Conservation (phyloP, 2,888 invertebrate species). For the Arenicola marina region DNA sequence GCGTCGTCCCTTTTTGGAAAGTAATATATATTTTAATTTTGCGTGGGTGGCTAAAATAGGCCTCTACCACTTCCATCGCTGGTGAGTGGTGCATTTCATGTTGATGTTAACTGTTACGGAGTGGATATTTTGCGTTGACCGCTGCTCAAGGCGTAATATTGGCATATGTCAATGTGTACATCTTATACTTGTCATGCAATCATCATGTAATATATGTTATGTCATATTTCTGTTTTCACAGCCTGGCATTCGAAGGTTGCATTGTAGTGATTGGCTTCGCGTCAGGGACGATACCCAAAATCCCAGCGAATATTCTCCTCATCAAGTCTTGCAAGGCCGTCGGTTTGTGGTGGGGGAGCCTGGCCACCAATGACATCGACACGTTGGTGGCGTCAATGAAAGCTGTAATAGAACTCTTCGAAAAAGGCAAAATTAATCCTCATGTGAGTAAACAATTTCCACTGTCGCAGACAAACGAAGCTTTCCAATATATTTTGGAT, state of each 20-base stretch:
- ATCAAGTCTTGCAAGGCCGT: slow-evolving; percentile 64
- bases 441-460: slow-evolving; percentile 66
- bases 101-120: too few relatives aligned
- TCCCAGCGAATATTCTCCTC: slow-evolving; percentile 60
- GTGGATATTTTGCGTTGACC: too few relatives aligned
- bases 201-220: too few relatives aligned
- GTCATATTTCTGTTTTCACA: too few relatives aligned
- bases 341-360: slow-evolving; percentile 63
- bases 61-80: too few relatives aligned
- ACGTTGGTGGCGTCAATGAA: slow-evolving; percentile 68
- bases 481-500: slow-evolving; percentile 66
- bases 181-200: too few relatives aligned
- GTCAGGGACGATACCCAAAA: slow-evolving; percentile 64
- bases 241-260: slow-evolving; percentile 66
- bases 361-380: slow-evolving; percentile 52
- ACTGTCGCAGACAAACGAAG: slow-evolving; percentile 68
- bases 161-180: too few relatives aligned
- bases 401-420: slow-evolving; percentile 69
- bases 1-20: too few relatives aligned
- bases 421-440: slow-evolving; percentile 69
- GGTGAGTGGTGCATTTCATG: too few relatives aligned
- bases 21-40: too few relatives aligned
- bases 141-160: too few relatives aligned
- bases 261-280: slow-evolving; percentile 65
- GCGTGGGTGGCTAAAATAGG: too few relatives aligned